Base-by-base conservation (phyloP, 2,113 vertebrate species). In the Embiotoca jacksoni region DNA sequence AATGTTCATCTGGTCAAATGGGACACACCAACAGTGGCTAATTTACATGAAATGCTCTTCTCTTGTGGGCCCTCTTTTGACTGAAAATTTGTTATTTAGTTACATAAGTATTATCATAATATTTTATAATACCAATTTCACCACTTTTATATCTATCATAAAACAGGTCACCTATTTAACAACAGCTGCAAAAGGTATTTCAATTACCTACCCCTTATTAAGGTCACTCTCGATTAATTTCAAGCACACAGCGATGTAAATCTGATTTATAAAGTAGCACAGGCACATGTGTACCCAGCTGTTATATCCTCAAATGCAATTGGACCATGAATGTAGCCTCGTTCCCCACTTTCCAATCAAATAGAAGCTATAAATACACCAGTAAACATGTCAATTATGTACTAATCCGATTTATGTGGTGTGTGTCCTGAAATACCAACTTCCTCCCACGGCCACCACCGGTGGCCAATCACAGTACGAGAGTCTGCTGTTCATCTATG, bases 311-410 rank as follows among this genome's bases (percentile, higher is more conserved):
- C 71, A 72, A 58, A 84, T 78, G 49, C 61, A 83, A 84, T 76
- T 82, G 69, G 1, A 57, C 73, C 44, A 1, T 63, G 50, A 72
- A 82, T 83, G 71, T 80, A 72, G 76, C 72, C 75, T 63, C 75
- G 54, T 76, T 81, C 39, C 80, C 72, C 59, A 80, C 59, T 83
- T 89, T 75, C 60, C 56, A 90, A 81, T 78, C 70, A 69, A 87
- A 88, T 50, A 14, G 39, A 65, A 23, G 86, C 90, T 92, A 94
- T 89, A 92, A 93, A 94, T 92, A 92, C 58, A 62, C 63, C 81
- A 67, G 88, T 85, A 91, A 92, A 88, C 82, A 92, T 69, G 85
- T 75, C 82, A 88, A 60, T 91, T 87, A 87, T 78, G 67, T 71
- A 73, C 62, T 92, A 91, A 94, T 92, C 85, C 79, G 37, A 89